phyloP scores from a whole-genome alignment of 2,113 vertebrate genomes.

The Gymnarchus niloticus region DNA sequence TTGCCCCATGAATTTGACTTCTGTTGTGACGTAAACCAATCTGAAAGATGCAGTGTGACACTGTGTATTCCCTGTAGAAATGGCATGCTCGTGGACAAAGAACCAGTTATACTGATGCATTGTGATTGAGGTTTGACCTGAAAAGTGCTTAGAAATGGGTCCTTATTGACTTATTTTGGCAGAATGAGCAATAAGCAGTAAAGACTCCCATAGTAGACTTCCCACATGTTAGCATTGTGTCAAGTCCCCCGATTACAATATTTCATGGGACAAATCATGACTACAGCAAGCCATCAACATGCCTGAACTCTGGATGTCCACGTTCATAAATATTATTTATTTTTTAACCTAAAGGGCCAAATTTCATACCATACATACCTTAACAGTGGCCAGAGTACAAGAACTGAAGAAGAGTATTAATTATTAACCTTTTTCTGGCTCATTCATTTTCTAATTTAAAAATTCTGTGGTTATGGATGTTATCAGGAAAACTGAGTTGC shows the following conservation, averaged over 20 bases:
- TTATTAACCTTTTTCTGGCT: constrained; percentile 9
- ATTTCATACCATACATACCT: not conserved
- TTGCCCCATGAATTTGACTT: not conserved
- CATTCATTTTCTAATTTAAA: constrained; percentile 10
- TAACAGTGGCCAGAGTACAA: not conserved
- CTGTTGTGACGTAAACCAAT: not conserved
- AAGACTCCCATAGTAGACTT: not conserved
- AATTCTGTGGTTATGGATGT: constrained; percentile 12
- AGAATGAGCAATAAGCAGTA: not conserved
- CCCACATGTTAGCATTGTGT: not conserved
- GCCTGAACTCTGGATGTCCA: not conserved
- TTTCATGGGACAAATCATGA: not conserved
- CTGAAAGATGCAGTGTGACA: not conserved
- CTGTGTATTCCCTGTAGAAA: not conserved
- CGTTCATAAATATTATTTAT: not conserved
- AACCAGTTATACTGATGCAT: not conserved
- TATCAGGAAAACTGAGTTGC: not conserved
- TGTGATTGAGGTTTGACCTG: constrained; percentile 4
- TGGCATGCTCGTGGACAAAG: not conserved
- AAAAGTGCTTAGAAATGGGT: not conserved
- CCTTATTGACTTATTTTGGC: not conserved
- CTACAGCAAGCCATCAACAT: not conserved
- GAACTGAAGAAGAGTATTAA: not conserved
- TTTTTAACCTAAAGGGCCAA: not conserved
- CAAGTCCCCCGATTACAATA: not conserved